phyloP scores from a whole-genome alignment of 92 coral and sea anemone genomes.

The Paramuricea clavata region DNA sequence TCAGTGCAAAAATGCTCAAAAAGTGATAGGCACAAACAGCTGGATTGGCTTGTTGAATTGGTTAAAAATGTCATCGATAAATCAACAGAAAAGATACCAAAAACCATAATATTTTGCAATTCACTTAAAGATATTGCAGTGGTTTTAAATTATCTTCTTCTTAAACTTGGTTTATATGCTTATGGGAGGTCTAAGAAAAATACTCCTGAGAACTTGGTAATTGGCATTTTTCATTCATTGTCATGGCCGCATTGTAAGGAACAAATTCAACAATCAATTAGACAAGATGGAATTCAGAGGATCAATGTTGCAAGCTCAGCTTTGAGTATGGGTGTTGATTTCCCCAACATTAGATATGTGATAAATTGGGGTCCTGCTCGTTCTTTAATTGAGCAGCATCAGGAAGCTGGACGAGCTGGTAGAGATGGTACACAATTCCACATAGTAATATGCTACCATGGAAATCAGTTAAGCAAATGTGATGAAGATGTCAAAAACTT shows the following conservation, averaged over 20 bases:
- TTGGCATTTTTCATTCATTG: slow-evolving; percentile 65
- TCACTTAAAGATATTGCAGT: slow-evolving; percentile 45
- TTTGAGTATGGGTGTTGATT: slow-evolving; percentile 69
- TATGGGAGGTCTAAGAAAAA: slow-evolving; percentile 34
- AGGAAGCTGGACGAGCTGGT: slow-evolving; percentile 49
- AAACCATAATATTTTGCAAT: slow-evolving; percentile 58
- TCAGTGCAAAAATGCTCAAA: slow-evolving; percentile 28
- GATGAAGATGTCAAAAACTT: slow-evolving; percentile 42
- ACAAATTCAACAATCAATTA: slow-evolving; percentile 39
- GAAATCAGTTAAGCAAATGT: slow-evolving; percentile 42
- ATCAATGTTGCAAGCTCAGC: slow-evolving; percentile 64
- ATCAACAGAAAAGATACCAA: slow-evolving; percentile 22
- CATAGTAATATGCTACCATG: slow-evolving; percentile 45
- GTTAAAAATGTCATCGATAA: slow-evolving; percentile 42
- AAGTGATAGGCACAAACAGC: slow-evolving; percentile 25
- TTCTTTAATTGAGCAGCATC: slow-evolving; percentile 48
- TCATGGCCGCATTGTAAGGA: slow-evolving; percentile 57
- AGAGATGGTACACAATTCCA: slow-evolving; percentile 31
- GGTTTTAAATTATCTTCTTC: slow-evolving; percentile 45
- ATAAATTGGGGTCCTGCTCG: slow-evolving; percentile 69
- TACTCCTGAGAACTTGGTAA: slow-evolving; percentile 52
- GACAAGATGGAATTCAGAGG: slow-evolving; percentile 47
- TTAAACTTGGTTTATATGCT: slow-evolving; percentile 50
- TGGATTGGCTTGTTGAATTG: slow-evolving; percentile 54
- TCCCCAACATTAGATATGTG: slow-evolving; percentile 51